These are phyloP conservation scores for Diachasmimorpha longicaudata DNA, from an alignment of 1,140 invertebrate species.

Conservation along the genomic window DNA sequence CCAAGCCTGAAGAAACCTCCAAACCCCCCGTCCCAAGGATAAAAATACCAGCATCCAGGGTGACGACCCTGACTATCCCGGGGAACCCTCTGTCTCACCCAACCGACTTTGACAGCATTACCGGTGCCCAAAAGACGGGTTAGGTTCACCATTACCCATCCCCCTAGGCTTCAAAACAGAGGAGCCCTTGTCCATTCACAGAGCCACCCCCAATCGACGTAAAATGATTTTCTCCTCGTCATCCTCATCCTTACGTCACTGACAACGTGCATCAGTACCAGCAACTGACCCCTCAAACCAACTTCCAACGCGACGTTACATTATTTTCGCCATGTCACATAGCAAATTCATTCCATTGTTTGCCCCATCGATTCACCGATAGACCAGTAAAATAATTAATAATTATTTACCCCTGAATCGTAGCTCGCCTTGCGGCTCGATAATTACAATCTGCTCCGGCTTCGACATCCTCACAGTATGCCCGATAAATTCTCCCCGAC, in stretches of 20 bases:
- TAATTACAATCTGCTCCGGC: slow-evolving; percentile 72
- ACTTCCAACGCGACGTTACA: slow-evolving; percentile 5
- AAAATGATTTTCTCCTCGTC: slow-evolving; percentile 15
- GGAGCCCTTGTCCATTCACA: background rate
- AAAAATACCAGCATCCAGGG: background rate
- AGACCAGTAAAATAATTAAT: slow-evolving; percentile 7
- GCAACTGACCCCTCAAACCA: background rate
- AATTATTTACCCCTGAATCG: slow-evolving; percentile 72
- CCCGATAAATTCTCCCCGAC: slow-evolving; percentile 14
- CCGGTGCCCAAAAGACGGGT: slow-evolving; percentile 30
- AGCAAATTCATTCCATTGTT: background rate
- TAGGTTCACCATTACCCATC: background rate
- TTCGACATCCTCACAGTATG: slow-evolving; percentile 51
- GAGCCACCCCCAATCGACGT: slow-evolving; percentile 14
- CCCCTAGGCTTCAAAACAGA: slow-evolving; percentile 1
- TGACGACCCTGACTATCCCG: background rate
- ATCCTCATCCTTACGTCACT: slow-evolving; percentile 39
- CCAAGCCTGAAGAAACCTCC: too few relatives aligned
- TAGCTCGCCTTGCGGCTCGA: slow-evolving; percentile 75
- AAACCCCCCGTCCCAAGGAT: background rate
- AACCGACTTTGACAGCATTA: slow-evolving; percentile 33
- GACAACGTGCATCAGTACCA: slow-evolving; percentile 32
- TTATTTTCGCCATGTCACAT: slow-evolving; percentile 21
- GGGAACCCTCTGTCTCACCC: background rate
- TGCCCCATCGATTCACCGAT: background rate